phyloP scores from a whole-genome alignment of 2,113 vertebrate species.

The Amazona guildingii region DNA sequence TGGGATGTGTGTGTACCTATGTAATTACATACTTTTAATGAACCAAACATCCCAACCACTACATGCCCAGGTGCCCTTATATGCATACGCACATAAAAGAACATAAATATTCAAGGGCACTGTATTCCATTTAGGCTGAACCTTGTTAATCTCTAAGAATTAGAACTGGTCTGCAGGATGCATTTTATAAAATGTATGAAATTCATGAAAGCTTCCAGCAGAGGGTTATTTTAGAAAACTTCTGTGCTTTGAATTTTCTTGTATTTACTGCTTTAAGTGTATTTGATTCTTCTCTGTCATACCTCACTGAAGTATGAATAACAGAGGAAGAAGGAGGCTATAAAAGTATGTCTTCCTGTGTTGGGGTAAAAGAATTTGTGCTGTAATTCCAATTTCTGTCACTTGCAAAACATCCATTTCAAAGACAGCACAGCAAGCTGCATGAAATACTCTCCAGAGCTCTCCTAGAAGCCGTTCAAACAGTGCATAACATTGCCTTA shows the following conservation, averaged over 20 bases:
- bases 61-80: neutral
- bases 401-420: neutral
- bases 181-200: neutral
- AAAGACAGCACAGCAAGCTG: neutral
- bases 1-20: neutral
- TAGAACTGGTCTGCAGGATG: neutral
- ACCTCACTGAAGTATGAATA: neutral
- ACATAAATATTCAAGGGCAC: neutral
- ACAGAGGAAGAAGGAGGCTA: neutral
- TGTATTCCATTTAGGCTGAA: neutral
- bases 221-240: neutral
- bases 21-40: neutral
- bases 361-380: neutral
- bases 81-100: neutral
- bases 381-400: neutral
- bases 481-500: constrained; percentile 10
- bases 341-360: neutral
- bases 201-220: neutral
- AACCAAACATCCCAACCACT: neutral
- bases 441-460: neutral
- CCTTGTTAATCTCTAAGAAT: neutral
- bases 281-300: neutral
- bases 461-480: constrained; percentile 16
- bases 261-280: neutral
- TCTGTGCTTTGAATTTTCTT: neutral